These are phyloP conservation scores for Stenichneumon culpator DNA, from an alignment of 2,888 invertebrate genomes.

Conservation along the genomic window DNA sequence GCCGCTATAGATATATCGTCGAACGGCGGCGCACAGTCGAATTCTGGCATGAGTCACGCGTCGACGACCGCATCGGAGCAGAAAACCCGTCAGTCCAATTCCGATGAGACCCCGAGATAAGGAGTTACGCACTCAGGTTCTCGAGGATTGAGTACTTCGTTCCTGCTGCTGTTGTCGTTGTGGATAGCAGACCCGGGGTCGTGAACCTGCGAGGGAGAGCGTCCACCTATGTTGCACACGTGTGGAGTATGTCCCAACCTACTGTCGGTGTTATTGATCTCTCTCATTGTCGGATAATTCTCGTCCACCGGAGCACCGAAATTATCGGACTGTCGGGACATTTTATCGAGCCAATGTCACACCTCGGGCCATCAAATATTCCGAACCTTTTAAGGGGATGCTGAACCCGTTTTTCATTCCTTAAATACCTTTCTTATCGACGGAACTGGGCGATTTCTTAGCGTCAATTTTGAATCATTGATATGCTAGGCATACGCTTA, in stretches of 20 bases:
- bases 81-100: slow-evolving; percentile 72
- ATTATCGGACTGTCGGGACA: neutral
- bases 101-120: slow-evolving; percentile 70
- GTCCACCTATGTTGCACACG: neutral
- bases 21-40: slow-evolving; percentile 53
- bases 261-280: slow-evolving; percentile 46
- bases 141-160: slow-evolving; percentile 48
- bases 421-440: too few species aligned
- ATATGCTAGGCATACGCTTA: too few species aligned
- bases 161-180: slow-evolving; percentile 14
- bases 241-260: neutral
- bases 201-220: slow-evolving; percentile 34
- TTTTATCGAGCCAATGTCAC: neutral
- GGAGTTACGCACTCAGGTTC: slow-evolving; percentile 63
- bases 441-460: too few species aligned
- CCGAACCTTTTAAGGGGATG: too few species aligned
- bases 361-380: neutral
- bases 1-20: slow-evolving; percentile 28
- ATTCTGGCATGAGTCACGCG: slow-evolving; percentile 67
- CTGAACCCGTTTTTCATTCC: too few species aligned
- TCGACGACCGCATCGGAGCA: slow-evolving; percentile 65
- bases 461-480: too few species aligned
- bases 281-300: slow-evolving; percentile 33
- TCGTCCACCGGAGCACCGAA: neutral
- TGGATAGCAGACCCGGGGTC: slow-evolving; percentile 15